Evolutionary conservation across 2,113 vertebrate genomes (phyloP).

Genomic region (Pontoporia blainvillei): DNA sequence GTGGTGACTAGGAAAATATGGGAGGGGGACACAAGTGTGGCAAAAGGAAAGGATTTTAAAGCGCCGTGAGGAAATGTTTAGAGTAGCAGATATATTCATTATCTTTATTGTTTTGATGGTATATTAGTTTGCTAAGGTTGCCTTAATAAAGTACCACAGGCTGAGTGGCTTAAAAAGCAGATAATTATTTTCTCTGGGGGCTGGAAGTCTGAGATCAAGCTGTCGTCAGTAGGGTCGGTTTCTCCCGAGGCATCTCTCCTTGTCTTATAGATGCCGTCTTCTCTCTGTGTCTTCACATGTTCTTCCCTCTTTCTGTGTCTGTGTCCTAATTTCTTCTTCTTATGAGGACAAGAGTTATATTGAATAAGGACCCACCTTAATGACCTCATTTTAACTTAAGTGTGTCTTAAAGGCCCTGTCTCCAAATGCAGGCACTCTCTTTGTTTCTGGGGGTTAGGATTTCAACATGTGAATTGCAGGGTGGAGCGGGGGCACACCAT

Average conservation of each 20-base stretch:
- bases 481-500: accelerated
- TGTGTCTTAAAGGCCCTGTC: neutral
- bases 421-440: neutral
- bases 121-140: neutral
- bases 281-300: neutral
- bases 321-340: neutral
- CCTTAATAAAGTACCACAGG: neutral
- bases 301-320: neutral
- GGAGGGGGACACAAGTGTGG: accelerated
- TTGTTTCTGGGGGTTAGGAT: no score
- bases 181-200: neutral
- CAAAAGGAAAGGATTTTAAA: neutral
- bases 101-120: neutral
- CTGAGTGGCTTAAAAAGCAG: neutral
- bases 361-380: neutral
- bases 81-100: accelerated
- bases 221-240: no score
- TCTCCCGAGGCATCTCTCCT: neutral
- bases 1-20: neutral
- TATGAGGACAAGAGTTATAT: accelerated
- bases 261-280: accelerated
- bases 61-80: neutral
- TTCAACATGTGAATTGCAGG: neutral
- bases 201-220: neutral
- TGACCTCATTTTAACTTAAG: neutral